phyloP scores from a whole-genome alignment of 2,888 invertebrate genomes.

The Synanthedon formicaeformis region DNA sequence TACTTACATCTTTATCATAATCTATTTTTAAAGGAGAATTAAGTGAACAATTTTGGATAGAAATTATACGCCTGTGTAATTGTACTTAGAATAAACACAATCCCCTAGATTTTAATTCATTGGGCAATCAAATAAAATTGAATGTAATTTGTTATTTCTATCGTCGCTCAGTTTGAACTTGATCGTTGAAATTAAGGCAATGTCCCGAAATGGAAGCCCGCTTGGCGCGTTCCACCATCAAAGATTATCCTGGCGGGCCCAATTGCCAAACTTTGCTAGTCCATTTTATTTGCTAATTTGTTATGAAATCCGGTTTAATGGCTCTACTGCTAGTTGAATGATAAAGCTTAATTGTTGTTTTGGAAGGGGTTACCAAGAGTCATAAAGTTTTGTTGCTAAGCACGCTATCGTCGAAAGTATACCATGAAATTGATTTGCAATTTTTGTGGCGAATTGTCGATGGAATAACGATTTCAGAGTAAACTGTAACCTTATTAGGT shows the following conservation, averaged over 20 bases:
- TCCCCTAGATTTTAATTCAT: neutral
- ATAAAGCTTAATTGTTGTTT: conserved; percentile 8
- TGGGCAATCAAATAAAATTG: neutral
- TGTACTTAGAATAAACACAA: too few species aligned
- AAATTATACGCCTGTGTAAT: too few species aligned
- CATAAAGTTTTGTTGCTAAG: conserved; percentile 23
- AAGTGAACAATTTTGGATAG: too few species aligned
- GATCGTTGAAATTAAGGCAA: conserved; percentile 11
- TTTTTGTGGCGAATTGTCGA: too few species aligned
- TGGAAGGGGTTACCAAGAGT: conserved; percentile 12
- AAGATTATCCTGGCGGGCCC: conserved; percentile 18
- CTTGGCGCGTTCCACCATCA: conserved; percentile 10
- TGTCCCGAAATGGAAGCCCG: conserved; percentile 15
- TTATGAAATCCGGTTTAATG: conserved; percentile 13
- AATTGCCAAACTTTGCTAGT: conserved; percentile 19
- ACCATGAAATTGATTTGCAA: too few species aligned
- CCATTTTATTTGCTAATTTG: conserved; percentile 23
- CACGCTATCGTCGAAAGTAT: neutral
- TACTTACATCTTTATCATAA: too few species aligned
- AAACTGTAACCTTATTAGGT: too few species aligned
- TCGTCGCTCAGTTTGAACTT: conserved; percentile 5
- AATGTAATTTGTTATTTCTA: neutral
- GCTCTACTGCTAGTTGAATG: conserved; percentile 3
- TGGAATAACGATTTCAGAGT: too few species aligned
- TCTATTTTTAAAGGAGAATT: too few species aligned